phyloP scores from a whole-genome alignment of 2,797 vertebrate species.

The Varecia variegata region DNA sequence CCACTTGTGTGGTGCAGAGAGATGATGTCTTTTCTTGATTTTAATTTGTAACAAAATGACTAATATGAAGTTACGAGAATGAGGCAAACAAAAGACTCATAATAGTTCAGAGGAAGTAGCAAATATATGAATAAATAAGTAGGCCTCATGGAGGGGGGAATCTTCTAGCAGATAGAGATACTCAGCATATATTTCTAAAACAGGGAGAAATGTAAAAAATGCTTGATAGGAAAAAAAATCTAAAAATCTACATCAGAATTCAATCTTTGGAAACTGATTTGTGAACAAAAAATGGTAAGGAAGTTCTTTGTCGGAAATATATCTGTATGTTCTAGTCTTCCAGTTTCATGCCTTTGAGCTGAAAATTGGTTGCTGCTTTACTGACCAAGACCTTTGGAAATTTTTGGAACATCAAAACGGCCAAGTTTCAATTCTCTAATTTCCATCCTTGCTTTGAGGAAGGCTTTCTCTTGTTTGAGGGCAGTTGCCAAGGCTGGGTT shows the following conservation, averaged over 20 bases:
- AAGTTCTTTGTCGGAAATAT: neutral
- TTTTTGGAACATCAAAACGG: neutral
- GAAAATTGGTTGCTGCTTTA: conserved; percentile 40
- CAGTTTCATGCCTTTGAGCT: neutral
- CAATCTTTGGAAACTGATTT: conserved; percentile 24
- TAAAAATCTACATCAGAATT: neutral
- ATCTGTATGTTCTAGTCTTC: neutral
- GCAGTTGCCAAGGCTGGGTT: neutral
- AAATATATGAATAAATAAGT: neutral
- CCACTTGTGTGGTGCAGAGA: neutral
- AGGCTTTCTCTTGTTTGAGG: neutral
- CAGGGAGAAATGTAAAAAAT: neutral
- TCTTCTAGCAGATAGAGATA: neutral
- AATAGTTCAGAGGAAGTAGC: neutral
- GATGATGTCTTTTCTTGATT: neutral
- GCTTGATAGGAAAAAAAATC: neutral
- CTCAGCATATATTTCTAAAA: neutral
- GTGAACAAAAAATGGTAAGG: neutral
- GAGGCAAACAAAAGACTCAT: neutral
- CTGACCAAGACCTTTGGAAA: neutral
- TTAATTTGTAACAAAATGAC: conserved; percentile 1
- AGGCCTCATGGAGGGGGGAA: neutral
- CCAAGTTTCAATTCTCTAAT: neutral
- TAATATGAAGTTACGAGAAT: neutral
- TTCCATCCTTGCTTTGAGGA: neutral